Conservation (phyloP, 2,888 invertebrate genomes). For the Tenthredo amoena region DNA sequence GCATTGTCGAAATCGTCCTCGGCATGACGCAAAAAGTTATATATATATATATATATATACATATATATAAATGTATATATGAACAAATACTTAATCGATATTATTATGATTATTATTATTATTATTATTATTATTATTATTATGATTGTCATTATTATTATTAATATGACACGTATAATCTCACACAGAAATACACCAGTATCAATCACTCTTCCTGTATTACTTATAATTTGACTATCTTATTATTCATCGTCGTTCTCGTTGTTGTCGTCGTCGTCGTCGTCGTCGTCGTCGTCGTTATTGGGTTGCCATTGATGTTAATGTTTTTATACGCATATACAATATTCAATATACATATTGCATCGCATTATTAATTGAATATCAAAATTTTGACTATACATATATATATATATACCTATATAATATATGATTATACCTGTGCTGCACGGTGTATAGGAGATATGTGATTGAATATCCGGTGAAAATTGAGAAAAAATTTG, state of each 20-base stretch:
- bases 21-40: conserved; percentile 26
- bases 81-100: no score
- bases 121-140: no score
- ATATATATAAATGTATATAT: background rate
- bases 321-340: conserved; percentile 10
- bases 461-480: background rate
- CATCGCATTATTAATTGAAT: background rate
- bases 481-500: background rate
- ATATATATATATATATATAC: no score
- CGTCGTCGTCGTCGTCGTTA: background rate
- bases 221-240: background rate
- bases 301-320: conserved; percentile 13
- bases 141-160: no score
- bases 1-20: conserved; percentile 18
- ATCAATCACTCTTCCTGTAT: background rate
- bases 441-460: background rate
- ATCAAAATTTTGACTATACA: background rate
- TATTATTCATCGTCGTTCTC: background rate
- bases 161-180: no score
- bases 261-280: conserved; percentile 12
- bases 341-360: background rate
- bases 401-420: background rate
- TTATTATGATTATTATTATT: no score
- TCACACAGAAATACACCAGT: background rate
- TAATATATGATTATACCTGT: background rate